A percentile compares a stretch with the other conserved stretches of the same genome.
phyloP scores from a whole-genome alignment of 2,888 invertebrate species.

The Ptilodon capucinus region DNA sequence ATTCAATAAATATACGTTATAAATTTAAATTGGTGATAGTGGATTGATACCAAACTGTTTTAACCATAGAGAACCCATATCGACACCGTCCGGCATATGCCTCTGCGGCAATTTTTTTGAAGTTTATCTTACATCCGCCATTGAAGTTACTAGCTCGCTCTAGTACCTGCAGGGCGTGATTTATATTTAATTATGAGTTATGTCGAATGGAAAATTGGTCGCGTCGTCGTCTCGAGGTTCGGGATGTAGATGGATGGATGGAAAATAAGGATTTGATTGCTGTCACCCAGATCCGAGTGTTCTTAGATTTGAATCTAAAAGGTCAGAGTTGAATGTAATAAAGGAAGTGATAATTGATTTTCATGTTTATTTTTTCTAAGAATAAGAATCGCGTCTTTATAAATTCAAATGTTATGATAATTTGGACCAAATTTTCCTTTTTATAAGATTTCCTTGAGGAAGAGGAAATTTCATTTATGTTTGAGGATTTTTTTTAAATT shows the following conservation, averaged over 20 bases:
- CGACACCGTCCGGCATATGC: too few relatives aligned
- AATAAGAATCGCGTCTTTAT: not conserved
- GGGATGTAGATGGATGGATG: not conserved
- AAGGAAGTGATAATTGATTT: not conserved
- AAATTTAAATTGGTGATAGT: too few relatives aligned
- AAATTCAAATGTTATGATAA: not conserved
- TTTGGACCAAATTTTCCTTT: not conserved
- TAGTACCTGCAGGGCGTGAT: not conserved
- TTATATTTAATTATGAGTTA: slow-evolving; percentile 21
- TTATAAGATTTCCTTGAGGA: too few relatives aligned
- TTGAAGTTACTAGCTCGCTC: not conserved
- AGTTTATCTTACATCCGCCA: too few relatives aligned
- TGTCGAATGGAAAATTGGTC: slow-evolving; percentile 15
- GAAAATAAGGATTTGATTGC: not conserved
- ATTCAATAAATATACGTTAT: too few relatives aligned
- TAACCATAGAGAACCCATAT: too few relatives aligned
- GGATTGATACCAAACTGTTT: too few relatives aligned
- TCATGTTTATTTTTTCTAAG: not conserved
- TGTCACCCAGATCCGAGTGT: not conserved
- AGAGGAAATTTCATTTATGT: not conserved
- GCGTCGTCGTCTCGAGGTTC: too few relatives aligned
- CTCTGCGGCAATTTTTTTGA: too few relatives aligned
- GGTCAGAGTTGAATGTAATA: not conserved
- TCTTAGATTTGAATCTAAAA: not conserved
- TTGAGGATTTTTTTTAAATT: too few relatives aligned